Evolutionary conservation across 2,888 invertebrate genomes (phyloP), one percentile per base, ranked within the genome.

Genomic region (Stenurella melanura): DNA sequence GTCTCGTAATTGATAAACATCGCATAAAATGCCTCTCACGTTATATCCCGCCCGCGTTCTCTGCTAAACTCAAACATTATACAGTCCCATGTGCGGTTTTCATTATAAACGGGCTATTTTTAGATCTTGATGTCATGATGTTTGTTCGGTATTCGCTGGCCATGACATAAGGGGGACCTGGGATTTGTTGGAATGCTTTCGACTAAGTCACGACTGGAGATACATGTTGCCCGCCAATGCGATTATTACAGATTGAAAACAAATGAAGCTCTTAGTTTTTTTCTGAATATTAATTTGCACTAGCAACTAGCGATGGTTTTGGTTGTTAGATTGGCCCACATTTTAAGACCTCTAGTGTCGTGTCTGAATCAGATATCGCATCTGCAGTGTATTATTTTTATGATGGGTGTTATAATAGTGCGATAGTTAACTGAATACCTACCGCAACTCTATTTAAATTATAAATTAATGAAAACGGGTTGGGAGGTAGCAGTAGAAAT

Each of bases 1-100:
- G 85, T 84, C 83, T 85, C 83, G 84, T 84, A 83, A 82, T 85
- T 87, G 86, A 88, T 88, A 87, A 87, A 86, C 88, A 88, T 88
- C 87, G 87, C 88, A 88, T 87, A 80, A 82, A 82, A 84, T 83
- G 81, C 85, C 86, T 84, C 81, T 84, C 82, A 82, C 85, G 83
- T 81, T 74, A 21, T 67, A 83, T 83, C 81, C 84, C 86, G 86
- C 85, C 86, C 87, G 86, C 84, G 83, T 85, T 85, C 85, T 85
- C 84, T 84, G 87, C 87, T 86, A 86, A 87, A 88, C 88, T 88
- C 88, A 87, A 88, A 87, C 87, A 86, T 86, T 83, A 86, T 85
- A 86, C 86, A 86, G 87, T 84, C 87, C 86, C 85, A 85, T 85
- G 84, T 85, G 85, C 86, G 85, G 84, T 83, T 84, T 86, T 85